Evolutionary conservation across 2,797 vertebrate genomes (phyloP).

Genomic region (Arctocebus calabarensis): DNA sequence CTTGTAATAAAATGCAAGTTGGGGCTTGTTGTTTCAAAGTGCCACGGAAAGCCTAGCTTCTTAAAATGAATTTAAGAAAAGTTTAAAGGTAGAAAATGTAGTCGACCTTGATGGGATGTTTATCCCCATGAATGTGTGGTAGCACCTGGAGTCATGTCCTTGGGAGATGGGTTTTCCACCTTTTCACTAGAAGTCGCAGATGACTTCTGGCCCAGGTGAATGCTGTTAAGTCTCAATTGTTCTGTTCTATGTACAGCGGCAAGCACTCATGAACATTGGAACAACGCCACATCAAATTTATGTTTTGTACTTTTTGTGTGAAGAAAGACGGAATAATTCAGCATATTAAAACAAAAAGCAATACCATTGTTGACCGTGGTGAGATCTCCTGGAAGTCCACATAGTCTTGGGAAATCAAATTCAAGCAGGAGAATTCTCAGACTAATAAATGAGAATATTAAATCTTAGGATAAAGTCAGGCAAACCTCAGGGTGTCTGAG

Average conservation of each 20-base stretch:
- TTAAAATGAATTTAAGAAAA: not conserved
- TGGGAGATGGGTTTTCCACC: not conserved
- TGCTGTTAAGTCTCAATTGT: too few species aligned
- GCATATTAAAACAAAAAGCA: not conserved
- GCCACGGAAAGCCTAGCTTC: not conserved
- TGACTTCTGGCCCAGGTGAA: too few species aligned
- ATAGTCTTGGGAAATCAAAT: not conserved
- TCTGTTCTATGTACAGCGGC: not conserved
- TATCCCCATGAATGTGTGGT: not conserved
- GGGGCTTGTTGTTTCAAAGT: not conserved
- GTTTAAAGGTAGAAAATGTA: not conserved
- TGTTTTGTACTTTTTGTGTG: not conserved
- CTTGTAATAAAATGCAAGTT: not conserved
- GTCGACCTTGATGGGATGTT: not conserved
- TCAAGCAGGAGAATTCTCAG: not conserved
- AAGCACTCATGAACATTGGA: not conserved
- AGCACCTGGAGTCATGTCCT: not conserved
- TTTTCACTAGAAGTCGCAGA: not conserved
- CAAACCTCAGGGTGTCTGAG: not conserved
- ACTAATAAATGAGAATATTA: not conserved
- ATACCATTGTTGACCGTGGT: not conserved
- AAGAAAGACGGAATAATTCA: conserved; percentile 29
- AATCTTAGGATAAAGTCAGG: not conserved
- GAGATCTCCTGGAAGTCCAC: not conserved
- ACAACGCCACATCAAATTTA: not conserved